Conservation (phyloP, 1,140 invertebrate genomes). For the Spodoptera litura region DNA sequence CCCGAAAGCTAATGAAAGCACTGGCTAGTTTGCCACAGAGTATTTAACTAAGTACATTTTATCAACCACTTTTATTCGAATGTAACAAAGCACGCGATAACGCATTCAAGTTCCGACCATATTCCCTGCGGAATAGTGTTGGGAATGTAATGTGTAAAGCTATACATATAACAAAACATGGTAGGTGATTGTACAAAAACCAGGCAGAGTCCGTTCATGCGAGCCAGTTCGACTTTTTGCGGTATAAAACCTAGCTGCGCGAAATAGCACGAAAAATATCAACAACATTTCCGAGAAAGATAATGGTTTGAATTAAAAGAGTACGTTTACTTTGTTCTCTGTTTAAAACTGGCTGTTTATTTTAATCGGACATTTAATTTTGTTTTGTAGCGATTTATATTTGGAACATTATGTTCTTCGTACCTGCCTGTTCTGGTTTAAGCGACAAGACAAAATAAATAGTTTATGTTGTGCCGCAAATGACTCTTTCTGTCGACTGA, state of each 20-base stretch:
- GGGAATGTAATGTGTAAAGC: neutral
- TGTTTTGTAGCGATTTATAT: neutral
- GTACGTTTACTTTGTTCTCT: neutral
- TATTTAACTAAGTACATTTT: constrained; percentile 44
- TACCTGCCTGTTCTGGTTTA: too few species aligned
- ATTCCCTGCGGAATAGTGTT: neutral
- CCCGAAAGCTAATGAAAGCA: constrained; percentile 35
- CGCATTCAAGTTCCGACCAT: constrained; percentile 7
- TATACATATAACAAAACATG: constrained; percentile 33
- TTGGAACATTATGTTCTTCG: too few species aligned
- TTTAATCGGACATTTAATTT: constrained; percentile 20
- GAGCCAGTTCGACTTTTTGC: constrained; percentile 34
- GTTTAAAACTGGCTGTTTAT: constrained; percentile 5
- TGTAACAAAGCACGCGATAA: constrained; percentile 13
- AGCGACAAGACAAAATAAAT: too few species aligned
- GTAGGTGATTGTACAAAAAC: constrained; percentile 37
- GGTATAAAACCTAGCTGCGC: constrained; percentile 29
- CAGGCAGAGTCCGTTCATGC: constrained; percentile 31
- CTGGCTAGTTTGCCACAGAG: constrained; percentile 25
- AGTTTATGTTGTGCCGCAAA: too few species aligned
- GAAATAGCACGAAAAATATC: constrained; percentile 47
- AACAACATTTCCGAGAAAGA: constrained; percentile 20
- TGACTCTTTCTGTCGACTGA: too few species aligned
- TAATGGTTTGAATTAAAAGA: constrained; percentile 12
- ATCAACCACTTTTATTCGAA: constrained; percentile 1